Percentiles rank a stretch among this genome's conserved stretches.
These are phyloP conservation scores for Ifrita kowaldi DNA, from an alignment of 2,113 vertebrate species.

Conservation along the genomic window DNA sequence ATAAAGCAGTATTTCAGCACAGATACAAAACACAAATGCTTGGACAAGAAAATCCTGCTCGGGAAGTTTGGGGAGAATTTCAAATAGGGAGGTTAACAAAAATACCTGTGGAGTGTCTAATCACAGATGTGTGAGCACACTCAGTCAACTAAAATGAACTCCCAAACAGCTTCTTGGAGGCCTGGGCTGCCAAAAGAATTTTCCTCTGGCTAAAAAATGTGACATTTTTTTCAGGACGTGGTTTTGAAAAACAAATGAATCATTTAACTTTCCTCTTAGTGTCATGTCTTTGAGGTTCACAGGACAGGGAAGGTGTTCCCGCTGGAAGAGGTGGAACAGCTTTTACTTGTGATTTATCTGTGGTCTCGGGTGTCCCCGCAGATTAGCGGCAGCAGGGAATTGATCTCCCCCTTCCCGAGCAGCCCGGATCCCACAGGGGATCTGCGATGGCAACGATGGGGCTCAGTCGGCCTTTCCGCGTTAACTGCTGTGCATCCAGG, in stretches of 20 bases:
- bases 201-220: neutral
- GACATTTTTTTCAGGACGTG: fast-evolving
- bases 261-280: neutral
- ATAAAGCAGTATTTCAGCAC: neutral
- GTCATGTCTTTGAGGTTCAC: neutral
- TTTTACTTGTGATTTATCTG: neutral
- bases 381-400: fast-evolving
- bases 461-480: fast-evolving
- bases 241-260: neutral
- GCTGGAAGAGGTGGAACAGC: neutral
- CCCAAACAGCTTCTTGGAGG: neutral
- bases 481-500: neutral
- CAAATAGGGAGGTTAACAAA: neutral
- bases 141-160: neutral
- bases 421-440: neutral
- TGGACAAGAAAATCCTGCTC: neutral
- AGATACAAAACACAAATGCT: constrained; percentile 4
- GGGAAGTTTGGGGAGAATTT: constrained; percentile 2
- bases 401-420: neutral
- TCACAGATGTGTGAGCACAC: neutral
- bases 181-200: neutral
- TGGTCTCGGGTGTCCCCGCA: neutral
- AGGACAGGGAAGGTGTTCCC: neutral
- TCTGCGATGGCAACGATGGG: fast-evolving
- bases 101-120: neutral